Conservation (phyloP, 2,113 vertebrate genomes). For the Columba janthina region DNA sequence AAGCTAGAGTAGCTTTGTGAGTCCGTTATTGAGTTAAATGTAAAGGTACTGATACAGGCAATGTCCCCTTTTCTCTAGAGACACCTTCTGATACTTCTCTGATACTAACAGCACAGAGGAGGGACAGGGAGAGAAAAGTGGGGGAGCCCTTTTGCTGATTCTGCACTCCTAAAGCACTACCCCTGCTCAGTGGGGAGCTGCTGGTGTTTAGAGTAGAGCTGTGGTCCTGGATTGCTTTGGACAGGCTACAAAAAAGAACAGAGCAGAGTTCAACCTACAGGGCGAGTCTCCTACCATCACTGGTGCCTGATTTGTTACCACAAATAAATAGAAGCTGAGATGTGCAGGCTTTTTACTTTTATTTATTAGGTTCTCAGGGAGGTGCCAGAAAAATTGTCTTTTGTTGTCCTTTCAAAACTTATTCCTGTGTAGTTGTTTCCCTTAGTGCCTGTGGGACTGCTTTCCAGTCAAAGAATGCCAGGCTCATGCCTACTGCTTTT, state of each 20-base stretch:
- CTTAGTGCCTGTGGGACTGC: not conserved
- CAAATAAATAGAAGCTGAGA: constrained; percentile 22
- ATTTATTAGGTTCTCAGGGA: not conserved
- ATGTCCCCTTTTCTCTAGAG: not conserved
- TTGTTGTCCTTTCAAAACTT: not conserved
- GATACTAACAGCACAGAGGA: not conserved
- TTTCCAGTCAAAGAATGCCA: not conserved
- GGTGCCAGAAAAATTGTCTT: not conserved
- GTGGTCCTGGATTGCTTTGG: constrained; percentile 5
- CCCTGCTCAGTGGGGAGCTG: not conserved
- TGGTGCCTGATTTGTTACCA: not conserved
- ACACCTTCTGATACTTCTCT: not conserved
- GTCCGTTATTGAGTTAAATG: not conserved
- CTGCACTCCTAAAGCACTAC: not conserved
- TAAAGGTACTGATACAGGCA: not conserved
- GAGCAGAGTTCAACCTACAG: constrained; percentile 4
- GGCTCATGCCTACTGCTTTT: not conserved
- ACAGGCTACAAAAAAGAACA: constrained; percentile 31
- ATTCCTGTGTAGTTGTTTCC: not conserved
- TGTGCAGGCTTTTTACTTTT: not conserved
- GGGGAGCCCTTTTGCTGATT: constrained; percentile 11
- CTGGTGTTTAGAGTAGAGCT: constrained; percentile 26
- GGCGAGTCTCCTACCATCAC: not conserved
- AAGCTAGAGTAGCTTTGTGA: not conserved
- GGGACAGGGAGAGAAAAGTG: not conserved